These are phyloP conservation scores for Diogma glabrata DNA, from an alignment of 2,888 invertebrate species.

Conservation along the genomic window DNA sequence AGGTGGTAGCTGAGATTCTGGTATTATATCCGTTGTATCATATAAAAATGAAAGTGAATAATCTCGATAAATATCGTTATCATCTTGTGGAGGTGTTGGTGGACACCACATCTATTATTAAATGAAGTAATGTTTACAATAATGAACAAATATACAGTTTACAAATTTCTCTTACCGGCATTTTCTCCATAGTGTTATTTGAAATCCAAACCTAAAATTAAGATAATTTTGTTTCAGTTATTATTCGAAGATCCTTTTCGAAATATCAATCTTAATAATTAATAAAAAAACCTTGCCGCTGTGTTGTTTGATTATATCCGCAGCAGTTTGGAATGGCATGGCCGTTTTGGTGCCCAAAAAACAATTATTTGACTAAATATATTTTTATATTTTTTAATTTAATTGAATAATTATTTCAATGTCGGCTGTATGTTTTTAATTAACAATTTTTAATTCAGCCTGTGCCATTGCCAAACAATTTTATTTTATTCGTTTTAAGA, in stretches of 20 bases:
- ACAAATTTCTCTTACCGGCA: constrained; percentile 89
- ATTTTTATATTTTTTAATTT: constrained; percentile 13
- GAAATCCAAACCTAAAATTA: constrained; percentile 64
- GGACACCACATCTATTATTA: constrained; percentile 82
- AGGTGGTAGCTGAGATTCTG: constrained; percentile 68
- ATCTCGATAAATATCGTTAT: constrained; percentile 86
- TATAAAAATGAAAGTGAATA: constrained; percentile 75
- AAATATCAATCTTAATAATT: constrained; percentile 1
- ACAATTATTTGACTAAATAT: background rate
- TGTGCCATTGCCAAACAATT: constrained; percentile 27
- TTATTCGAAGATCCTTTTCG: no score
- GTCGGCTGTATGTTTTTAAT: constrained; percentile 15
- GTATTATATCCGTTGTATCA: constrained; percentile 53
- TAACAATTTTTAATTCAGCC: constrained; percentile 17
- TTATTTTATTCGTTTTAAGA: constrained; percentile 4
- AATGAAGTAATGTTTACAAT: constrained; percentile 5
- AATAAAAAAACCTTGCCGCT: constrained; percentile 21
- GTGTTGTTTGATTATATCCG: constrained; percentile 24
- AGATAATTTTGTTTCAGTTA: constrained; percentile 14
- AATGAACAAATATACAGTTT: no score
- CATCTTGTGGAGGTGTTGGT: constrained; percentile 90
- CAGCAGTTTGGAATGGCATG: constrained; percentile 56
- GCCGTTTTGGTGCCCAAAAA: constrained; percentile 50
- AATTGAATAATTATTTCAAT: constrained; percentile 12
- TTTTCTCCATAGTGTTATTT: constrained; percentile 54